A percentile compares a stretch with the other conserved stretches of the same genome.
Evolutionary conservation across 2,113 vertebrate genomes (phyloP).

Genomic region (Barbus barbus): DNA sequence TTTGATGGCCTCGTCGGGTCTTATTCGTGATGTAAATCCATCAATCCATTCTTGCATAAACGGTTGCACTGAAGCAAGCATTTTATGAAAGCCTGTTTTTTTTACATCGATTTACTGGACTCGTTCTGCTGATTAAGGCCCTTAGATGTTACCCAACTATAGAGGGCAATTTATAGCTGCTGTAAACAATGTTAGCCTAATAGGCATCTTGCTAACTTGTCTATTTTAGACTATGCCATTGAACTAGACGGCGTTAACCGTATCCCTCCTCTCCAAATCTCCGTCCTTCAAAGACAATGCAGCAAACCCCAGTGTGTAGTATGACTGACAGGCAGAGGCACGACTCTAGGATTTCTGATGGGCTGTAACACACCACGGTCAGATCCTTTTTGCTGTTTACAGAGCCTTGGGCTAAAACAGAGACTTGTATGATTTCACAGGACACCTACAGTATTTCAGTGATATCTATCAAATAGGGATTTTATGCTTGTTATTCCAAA

Average conservation of each 20-base stretch:
- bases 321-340: background rate
- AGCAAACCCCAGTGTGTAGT: background rate
- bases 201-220: background rate
- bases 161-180: background rate
- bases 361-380: background rate
- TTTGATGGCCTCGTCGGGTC: background rate
- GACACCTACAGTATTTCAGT: background rate
- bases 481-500: background rate
- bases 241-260: background rate
- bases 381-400: conserved; percentile 14
- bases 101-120: background rate
- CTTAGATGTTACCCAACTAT: background rate
- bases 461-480: background rate
- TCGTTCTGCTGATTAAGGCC: background rate
- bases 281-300: background rate
- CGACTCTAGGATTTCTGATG: conserved; percentile 1
- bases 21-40: background rate
- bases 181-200: background rate
- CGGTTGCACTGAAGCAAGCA: background rate
- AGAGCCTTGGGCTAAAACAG: conserved; percentile 13
- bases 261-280: background rate
- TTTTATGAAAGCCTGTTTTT: background rate
- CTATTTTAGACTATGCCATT: background rate
- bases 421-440: conserved; percentile 4
- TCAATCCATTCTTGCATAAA: background rate